These are phyloP conservation scores for Thaleichthys pacificus DNA, from an alignment of 2,797 vertebrate genomes.

Conservation along the genomic window DNA sequence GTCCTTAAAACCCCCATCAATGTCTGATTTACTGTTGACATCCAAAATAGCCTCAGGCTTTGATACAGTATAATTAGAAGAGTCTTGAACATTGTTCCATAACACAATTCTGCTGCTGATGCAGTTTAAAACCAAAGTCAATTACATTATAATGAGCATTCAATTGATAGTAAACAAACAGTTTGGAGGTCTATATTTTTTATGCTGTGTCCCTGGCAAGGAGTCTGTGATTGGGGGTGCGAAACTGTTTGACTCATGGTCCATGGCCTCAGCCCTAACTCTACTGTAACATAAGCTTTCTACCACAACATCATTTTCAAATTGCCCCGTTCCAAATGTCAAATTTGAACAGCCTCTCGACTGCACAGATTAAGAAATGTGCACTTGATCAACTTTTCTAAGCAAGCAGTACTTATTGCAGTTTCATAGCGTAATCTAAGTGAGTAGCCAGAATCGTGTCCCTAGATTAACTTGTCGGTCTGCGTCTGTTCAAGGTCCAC, in stretches of 20 bases:
- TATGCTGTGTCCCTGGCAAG: not conserved
- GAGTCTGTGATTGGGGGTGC: too few relatives aligned
- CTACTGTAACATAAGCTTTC: not conserved
- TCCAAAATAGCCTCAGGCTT: not conserved
- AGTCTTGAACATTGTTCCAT: constrained; percentile 3
- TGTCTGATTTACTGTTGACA: constrained; percentile 4
- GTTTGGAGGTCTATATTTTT: not conserved
- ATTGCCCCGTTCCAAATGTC: too few relatives aligned
- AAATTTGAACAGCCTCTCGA: too few relatives aligned
- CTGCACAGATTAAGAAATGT: too few relatives aligned
- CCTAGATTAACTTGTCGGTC: not conserved
- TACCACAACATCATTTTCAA: too few relatives aligned
- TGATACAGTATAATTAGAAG: constrained; percentile 12
- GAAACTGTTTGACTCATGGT: too few relatives aligned
- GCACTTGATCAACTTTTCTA: too few relatives aligned
- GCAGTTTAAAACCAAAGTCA: constrained; percentile 2
- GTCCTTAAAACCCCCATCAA: too few relatives aligned
- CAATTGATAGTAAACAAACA: not conserved
- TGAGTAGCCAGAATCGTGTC: not conserved
- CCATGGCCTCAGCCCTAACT: not conserved
- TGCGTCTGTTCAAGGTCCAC: not conserved
- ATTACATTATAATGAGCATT: constrained; percentile 8
- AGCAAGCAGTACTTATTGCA: too few relatives aligned
- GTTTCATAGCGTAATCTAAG: too few relatives aligned
- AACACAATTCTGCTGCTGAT: not conserved